Evolutionary conservation across 1,140 invertebrate species (phyloP), one percentile per base, ranked within the genome.

Genomic region (Leptinotarsa texana): DNA sequence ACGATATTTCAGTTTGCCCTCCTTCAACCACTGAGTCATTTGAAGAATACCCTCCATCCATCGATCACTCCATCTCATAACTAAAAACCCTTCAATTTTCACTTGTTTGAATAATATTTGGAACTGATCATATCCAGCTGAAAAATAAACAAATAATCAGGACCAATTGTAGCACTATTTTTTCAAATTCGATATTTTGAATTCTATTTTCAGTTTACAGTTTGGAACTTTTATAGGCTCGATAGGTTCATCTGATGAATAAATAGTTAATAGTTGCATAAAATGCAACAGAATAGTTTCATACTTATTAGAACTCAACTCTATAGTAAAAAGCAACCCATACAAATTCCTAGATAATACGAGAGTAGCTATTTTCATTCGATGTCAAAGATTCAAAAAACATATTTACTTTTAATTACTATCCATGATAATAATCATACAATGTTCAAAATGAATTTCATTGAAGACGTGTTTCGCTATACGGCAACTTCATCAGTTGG

Each of bases 1-100:
- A 69, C 82, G 84, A 77, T 89, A 89, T 78, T 88, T 88, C 3
- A 93, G 72, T 83, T 91, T 90, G 21, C 90, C 91, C 83, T 89
- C 84, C 27, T 83, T 76, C 49, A 77, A 72, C 89, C 90, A 91
- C 79, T 89, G 81, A 18, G 87, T 74, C 82, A 91, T 89, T 78
- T 90, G 87, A 42, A 84, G 77, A 24, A 91, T 85, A 4, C 89
- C 91, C 84, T 91, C 88, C 18, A 86, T 77, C 88, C 88, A 92
- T 63, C 88, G 82, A 67, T 89, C 80, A 11, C 74, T 65, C 89
- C 89, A 92, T 71, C 88, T 82, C 17, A 78, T 81, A 0, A 91
- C 90, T 3, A 90, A 75, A 83, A 92, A 92, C 69, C 91, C 91
- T 86, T 91, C 89, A 73, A 92, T 87, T 81, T 87, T 89, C 17